Base-by-base conservation (phyloP, 2,797 vertebrate species). In the Tauraco hartlaubi region DNA sequence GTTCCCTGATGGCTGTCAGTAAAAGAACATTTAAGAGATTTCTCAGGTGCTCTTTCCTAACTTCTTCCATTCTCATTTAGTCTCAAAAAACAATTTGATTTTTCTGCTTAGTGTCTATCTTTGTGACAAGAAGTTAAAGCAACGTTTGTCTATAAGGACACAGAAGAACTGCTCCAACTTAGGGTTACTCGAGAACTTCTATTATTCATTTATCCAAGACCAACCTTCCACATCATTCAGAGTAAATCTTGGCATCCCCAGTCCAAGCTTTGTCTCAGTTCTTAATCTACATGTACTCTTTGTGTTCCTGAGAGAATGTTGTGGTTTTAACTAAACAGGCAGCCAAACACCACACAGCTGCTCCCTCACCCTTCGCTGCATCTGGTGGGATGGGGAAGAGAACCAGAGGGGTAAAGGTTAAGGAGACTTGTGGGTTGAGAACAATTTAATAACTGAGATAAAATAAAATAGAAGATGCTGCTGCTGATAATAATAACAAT, bases 201-300 rank as follows among this genome's bases (percentile, higher is more conserved):
- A 1, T 16, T 37, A 35, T 31, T 51, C 3, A 3, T 51, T 87
- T 48, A n/a, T 39, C 52, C 25, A 37, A 37, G 28, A 85, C 19
- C 25, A 74, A 9, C 9, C 19, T n/a, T 71, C 12, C 22, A 29
- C 26, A 20, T 21, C 28, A 41, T 28, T 61, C 25, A 13, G 6
- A 18, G 56, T 14, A 3, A 15, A 12, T 22, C 11, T 25, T 14
- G 21, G 11, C 7, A 6, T 44, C 5, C 6, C 15, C 7, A 16
- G 23, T 8, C 51, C 22, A 29, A 39, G 14, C 4, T 51, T 87
- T 28, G 25, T 15, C 37, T 67, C 33, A 25, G 3, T 2, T 19
- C 23, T 61, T 19, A 12, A 44, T 9, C 33, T 26, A 2, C 2
- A 8, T 48, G n/a, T 8, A 20, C 1, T 2, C 8, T 55, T 18